A percentile compares a stretch with the other conserved stretches of the same genome.
Evolutionary conservation across 2,113 vertebrate species (phyloP).

Genomic region (Toxostoma redivivum): DNA sequence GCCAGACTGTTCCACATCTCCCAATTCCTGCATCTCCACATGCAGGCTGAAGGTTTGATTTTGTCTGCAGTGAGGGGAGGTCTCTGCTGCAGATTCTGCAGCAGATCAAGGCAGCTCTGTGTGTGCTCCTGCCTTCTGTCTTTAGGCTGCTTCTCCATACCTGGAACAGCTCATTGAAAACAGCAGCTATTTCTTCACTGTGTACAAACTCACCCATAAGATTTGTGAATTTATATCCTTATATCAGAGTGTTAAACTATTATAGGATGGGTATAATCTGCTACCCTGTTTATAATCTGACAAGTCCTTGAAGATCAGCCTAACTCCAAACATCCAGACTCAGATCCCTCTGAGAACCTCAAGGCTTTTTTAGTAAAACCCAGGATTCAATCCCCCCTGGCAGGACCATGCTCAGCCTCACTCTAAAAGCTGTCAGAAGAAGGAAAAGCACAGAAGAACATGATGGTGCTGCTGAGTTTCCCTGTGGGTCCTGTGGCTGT

Average conservation of each 20-base stretch:
- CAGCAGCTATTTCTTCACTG: not conserved
- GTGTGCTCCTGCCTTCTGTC: not conserved
- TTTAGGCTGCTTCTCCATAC: not conserved
- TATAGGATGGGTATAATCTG: not conserved
- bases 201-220: not conserved
- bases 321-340: not conserved
- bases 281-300: not conserved
- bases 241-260: not conserved
- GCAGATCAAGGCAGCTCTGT: not conserved
- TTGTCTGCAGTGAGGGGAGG: not conserved
- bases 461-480: not conserved
- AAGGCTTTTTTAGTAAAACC: not conserved
- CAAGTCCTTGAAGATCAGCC: not conserved
- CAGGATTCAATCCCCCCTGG: not conserved
- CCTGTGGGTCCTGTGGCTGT: not conserved
- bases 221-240: not conserved
- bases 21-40: accelerated
- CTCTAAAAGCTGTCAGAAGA: not conserved
- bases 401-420: not conserved
- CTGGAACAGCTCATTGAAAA: not conserved
- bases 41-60: not conserved
- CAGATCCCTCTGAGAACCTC: not conserved
- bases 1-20: not conserved
- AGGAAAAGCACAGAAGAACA: not conserved
- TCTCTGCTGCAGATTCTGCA: not conserved